Percentiles rank a stretch among this genome's conserved stretches.
Conservation (phyloP, 2,113 vertebrate species). For the Cromileptes altivelis region DNA sequence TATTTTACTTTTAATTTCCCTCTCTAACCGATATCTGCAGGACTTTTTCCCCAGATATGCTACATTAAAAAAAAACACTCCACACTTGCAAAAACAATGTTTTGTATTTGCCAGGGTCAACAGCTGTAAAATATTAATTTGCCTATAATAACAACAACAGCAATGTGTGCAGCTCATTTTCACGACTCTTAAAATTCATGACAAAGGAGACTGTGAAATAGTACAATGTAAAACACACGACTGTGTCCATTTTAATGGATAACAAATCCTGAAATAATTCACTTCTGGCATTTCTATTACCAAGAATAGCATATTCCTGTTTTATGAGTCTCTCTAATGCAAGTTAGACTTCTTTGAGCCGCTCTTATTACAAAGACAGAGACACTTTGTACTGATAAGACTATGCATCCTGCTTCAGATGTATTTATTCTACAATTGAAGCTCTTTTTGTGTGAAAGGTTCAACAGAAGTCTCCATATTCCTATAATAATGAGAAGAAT, state of each 20-base stretch:
- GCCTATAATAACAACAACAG: background rate
- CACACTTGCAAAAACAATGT: background rate
- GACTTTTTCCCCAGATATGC: background rate
- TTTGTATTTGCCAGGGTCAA: background rate
- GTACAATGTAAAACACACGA: background rate
- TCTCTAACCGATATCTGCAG: background rate
- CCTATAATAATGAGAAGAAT: no score
- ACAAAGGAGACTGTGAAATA: background rate
- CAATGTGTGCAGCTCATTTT: conserved; percentile 4
- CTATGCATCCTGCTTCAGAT: background rate
- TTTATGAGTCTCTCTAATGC: background rate
- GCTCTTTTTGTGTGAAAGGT: background rate
- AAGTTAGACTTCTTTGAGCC: background rate
- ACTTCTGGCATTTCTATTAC: conserved; percentile 9
- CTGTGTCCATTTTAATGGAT: background rate
- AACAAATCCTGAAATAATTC: background rate
- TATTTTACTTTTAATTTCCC: background rate
- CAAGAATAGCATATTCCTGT: background rate
- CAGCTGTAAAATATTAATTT: conserved; percentile 29
- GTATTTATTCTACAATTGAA: background rate
- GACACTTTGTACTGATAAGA: background rate
- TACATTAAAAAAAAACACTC: conserved; percentile 1
- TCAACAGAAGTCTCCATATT: background rate
- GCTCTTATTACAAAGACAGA: conserved; percentile 8
- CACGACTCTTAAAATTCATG: conserved; percentile 8